Percentiles rank a stretch among this genome's conserved stretches.
These are phyloP conservation scores for Macaria notata DNA, from an alignment of 2,888 invertebrate genomes.

Conservation along the genomic window DNA sequence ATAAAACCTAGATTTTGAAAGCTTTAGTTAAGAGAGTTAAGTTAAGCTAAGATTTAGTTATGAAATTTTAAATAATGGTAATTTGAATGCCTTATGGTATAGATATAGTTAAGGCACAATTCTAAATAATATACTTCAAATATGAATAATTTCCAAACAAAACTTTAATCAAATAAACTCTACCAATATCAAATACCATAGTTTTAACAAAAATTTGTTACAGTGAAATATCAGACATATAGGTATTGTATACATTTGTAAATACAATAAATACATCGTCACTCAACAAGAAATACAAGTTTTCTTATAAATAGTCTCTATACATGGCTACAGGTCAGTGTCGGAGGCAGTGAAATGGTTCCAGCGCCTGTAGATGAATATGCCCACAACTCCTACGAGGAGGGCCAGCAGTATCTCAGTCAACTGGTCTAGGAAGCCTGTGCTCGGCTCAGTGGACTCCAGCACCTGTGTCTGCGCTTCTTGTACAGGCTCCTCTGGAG, in stretches of 20 bases:
- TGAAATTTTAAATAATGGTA: background rate
- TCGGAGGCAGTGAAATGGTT: conserved; percentile 54
- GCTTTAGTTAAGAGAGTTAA: too few species aligned
- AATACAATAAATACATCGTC: conserved; percentile 13
- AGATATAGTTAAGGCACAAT: conserved; percentile 27
- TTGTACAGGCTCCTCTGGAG: conserved; percentile 54
- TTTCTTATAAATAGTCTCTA: conserved; percentile 32
- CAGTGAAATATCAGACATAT: conserved; percentile 16
- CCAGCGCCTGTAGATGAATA: conserved; percentile 75
- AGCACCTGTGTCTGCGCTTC: conserved; percentile 59
- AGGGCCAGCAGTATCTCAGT: conserved; percentile 70
- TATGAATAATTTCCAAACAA: conserved; percentile 7
- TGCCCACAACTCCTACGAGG: conserved; percentile 68
- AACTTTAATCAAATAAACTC: conserved; percentile 24
- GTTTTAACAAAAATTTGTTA: conserved; percentile 20
- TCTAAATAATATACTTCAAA: conserved; percentile 10
- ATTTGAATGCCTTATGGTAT: conserved; percentile 19
- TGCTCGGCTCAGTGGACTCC: conserved; percentile 64
- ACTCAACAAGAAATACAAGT: conserved; percentile 8
- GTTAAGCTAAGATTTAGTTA: background rate
- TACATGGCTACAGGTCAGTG: conserved; percentile 47
- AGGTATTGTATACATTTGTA: conserved; percentile 20
- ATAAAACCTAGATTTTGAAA: too few species aligned
- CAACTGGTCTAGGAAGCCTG: conserved; percentile 68
- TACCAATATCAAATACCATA: conserved; percentile 20